These are phyloP conservation scores for Astatoreochromis straeleni DNA, from an alignment of 2,113 vertebrate genomes.

Conservation along the genomic window DNA sequence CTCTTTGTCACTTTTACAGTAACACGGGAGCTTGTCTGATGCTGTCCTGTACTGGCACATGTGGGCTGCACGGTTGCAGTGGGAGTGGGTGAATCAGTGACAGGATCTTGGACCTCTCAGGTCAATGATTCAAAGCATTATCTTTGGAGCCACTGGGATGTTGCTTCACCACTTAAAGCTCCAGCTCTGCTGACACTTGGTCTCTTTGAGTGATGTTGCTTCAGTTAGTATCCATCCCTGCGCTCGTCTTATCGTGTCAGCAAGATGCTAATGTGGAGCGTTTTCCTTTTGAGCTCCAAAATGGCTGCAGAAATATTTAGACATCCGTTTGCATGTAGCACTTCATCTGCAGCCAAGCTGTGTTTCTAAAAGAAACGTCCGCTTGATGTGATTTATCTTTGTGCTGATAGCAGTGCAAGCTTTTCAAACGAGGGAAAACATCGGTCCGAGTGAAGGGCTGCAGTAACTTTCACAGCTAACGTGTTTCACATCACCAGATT, in stretches of 20 bases:
- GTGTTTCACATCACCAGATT: neutral
- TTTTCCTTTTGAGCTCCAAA: neutral
- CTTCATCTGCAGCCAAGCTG: neutral
- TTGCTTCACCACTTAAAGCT: neutral
- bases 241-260: neutral
- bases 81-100: conserved; percentile 21
- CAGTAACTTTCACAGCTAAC: neutral
- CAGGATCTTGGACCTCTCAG: neutral
- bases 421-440: neutral
- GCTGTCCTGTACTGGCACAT: neutral
- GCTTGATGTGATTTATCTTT: neutral
- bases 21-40: neutral
- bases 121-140: conserved; percentile 36
- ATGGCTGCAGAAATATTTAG: neutral
- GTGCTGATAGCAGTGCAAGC: neutral
- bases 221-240: neutral
- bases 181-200: neutral
- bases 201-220: neutral
- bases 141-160: neutral
- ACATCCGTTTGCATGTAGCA: neutral
- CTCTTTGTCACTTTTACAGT: neutral
- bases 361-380: neutral
- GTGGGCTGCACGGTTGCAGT: neutral
- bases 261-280: neutral
- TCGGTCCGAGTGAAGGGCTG: neutral